Percentiles rank a stretch among this genome's conserved stretches.
phyloP scores from a whole-genome alignment of 2,797 vertebrate genomes.

The Chelmon rostratus region DNA sequence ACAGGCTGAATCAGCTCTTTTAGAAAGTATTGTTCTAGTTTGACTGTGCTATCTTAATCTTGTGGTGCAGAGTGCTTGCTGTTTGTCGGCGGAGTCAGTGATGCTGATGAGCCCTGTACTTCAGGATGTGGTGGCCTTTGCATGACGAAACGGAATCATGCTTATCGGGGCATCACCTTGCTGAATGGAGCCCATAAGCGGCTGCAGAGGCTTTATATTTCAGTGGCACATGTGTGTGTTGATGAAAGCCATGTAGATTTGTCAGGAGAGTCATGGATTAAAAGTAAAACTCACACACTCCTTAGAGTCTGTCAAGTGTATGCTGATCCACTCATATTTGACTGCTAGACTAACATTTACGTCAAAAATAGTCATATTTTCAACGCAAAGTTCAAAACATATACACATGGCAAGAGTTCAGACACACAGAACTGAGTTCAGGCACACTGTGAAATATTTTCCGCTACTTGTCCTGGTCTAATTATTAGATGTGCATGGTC shows the following conservation, averaged over 20 bases:
- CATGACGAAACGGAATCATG: constrained; percentile 19
- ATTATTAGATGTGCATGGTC: not conserved
- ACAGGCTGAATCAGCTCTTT: not conserved
- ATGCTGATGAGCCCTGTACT: constrained; percentile 21
- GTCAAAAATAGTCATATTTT: too few species aligned
- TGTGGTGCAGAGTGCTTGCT: constrained; percentile 20
- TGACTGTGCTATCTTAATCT: constrained; percentile 1
- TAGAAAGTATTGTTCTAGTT: not conserved
- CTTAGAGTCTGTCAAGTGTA: not conserved
- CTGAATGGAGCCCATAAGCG: not conserved
- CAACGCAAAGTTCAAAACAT: too few species aligned
- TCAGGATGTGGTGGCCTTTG: constrained; percentile 74
- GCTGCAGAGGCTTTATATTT: constrained; percentile 15
- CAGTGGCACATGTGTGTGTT: not conserved
- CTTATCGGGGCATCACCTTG: constrained; percentile 62
- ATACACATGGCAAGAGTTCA: not conserved
- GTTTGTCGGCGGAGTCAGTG: not conserved
- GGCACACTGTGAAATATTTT: not conserved
- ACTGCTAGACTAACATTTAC: not conserved
- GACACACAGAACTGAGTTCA: not conserved
- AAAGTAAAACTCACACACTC: not conserved
- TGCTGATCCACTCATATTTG: not conserved
- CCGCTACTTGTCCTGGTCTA: not conserved
- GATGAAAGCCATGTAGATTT: not conserved
- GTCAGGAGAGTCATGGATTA: not conserved